These are phyloP conservation scores for Pseudomyrmex sp. DNA, from an alignment of 1,140 invertebrate species.

Conservation along the genomic window DNA sequence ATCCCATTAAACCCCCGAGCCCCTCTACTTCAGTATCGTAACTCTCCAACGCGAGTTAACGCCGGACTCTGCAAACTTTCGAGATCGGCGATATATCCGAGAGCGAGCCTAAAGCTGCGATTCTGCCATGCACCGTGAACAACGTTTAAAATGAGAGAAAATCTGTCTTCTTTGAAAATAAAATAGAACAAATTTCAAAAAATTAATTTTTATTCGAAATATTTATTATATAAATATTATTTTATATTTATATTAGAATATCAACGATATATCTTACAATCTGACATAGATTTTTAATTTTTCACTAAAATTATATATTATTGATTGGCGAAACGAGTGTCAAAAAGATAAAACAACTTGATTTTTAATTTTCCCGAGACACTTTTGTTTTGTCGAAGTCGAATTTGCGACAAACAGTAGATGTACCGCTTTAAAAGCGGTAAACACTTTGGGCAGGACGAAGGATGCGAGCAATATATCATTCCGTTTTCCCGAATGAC, in stretches of 20 bases:
- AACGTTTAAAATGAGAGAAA: not conserved
- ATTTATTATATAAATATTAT: too few relatives aligned
- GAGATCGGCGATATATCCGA: constrained; percentile 34
- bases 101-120: constrained; percentile 16
- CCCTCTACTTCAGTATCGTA: constrained; percentile 45
- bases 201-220: too few relatives aligned
- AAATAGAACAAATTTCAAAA: not conserved
- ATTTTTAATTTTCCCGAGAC: not conserved
- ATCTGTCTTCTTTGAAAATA: not conserved
- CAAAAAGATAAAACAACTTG: not conserved
- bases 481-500: not conserved
- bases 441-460: not conserved
- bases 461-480: constrained; percentile 10
- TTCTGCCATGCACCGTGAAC: not conserved
- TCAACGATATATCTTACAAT: too few relatives aligned
- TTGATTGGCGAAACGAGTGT: not conserved
- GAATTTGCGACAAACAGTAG: not conserved
- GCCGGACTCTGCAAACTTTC: constrained; percentile 33
- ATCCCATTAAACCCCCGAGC: constrained; percentile 50
- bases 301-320: too few relatives aligned
- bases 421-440: constrained; percentile 7
- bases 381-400: not conserved
- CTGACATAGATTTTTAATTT: too few relatives aligned
- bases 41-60: constrained; percentile 34
- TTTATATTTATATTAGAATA: too few relatives aligned